Conservation (phyloP, 1,140 invertebrate species). For the Pseudomyrmex gracilis region DNA sequence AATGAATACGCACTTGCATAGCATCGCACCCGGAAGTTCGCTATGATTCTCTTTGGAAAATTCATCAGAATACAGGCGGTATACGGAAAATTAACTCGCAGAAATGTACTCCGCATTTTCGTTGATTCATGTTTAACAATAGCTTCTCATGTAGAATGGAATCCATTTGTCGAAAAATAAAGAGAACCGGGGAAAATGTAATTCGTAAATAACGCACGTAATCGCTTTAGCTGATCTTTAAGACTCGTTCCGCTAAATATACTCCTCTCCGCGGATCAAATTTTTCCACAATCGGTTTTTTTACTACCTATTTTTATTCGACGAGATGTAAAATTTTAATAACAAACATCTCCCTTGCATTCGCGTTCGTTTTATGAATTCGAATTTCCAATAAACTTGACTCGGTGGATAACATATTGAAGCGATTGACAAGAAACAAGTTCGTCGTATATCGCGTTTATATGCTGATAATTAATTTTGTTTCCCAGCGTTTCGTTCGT, state of each 20-base stretch:
- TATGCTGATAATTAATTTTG: constrained; percentile 48
- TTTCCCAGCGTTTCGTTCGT: constrained; percentile 31
- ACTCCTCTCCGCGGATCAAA: too few relatives aligned
- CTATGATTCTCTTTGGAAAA: constrained; percentile 59
- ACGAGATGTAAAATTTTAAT: background rate
- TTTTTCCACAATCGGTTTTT: too few relatives aligned
- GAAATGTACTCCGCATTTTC: constrained; percentile 53
- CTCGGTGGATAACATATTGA: constrained; percentile 14
- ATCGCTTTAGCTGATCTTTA: background rate
- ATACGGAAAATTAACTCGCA: constrained; percentile 48
- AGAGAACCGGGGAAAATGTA: background rate
- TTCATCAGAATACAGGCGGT: constrained; percentile 50
- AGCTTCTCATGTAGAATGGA: constrained; percentile 28
- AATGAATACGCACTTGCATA: constrained; percentile 60
- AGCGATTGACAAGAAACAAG: constrained; percentile 31
- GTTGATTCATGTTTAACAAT: constrained; percentile 55
- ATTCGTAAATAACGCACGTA: constrained; percentile 14
- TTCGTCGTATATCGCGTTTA: background rate
- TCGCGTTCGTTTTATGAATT: background rate
- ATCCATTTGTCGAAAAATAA: constrained; percentile 24
- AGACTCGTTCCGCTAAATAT: background rate
- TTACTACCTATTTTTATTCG: too few relatives aligned
- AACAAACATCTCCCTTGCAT: background rate
- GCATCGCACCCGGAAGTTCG: constrained; percentile 57
- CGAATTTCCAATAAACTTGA: constrained; percentile 36